phyloP scores from a whole-genome alignment of 2,113 vertebrate species.

The rabbit (Oryctolagus cuniculus) region DNA sequence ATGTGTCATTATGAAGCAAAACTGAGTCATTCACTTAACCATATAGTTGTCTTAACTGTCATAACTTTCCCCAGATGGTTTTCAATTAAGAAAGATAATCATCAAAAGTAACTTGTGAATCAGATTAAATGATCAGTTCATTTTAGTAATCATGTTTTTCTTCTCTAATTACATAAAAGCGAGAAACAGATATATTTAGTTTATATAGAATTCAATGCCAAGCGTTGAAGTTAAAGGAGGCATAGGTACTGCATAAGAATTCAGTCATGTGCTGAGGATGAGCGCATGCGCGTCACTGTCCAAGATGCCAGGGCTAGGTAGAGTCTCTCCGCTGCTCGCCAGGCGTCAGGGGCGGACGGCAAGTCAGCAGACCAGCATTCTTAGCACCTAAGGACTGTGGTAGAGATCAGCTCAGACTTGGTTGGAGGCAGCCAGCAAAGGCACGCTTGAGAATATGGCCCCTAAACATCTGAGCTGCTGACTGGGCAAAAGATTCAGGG shows the following conservation, averaged over 20 bases:
- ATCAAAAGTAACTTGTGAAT: slow-evolving; percentile 41
- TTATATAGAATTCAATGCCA: not conserved
- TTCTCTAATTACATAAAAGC: slow-evolving; percentile 56
- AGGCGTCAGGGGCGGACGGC: not conserved
- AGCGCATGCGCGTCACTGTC: not conserved
- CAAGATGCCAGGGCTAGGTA: not conserved
- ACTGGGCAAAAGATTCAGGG: not conserved
- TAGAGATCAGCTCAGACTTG: not conserved
- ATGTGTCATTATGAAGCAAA: not conserved
- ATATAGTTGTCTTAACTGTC: not conserved
- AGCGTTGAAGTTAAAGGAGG: not conserved
- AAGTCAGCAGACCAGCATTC: not conserved
- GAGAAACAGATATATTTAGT: slow-evolving; percentile 1
- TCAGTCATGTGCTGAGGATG: not conserved
- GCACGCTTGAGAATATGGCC: not conserved
- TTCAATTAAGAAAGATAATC: not conserved
- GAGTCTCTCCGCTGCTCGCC: not conserved
- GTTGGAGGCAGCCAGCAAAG: not conserved
- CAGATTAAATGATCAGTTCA: not conserved
- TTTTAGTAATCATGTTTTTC: slow-evolving; percentile 49
- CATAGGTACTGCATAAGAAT: not conserved
- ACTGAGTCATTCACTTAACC: not conserved
- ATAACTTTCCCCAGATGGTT: not conserved
- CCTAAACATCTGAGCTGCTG: not conserved
- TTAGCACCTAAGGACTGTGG: not conserved